Evolutionary conservation across 2,888 invertebrate species (phyloP).

Genomic region (Nycteola revayana): DNA sequence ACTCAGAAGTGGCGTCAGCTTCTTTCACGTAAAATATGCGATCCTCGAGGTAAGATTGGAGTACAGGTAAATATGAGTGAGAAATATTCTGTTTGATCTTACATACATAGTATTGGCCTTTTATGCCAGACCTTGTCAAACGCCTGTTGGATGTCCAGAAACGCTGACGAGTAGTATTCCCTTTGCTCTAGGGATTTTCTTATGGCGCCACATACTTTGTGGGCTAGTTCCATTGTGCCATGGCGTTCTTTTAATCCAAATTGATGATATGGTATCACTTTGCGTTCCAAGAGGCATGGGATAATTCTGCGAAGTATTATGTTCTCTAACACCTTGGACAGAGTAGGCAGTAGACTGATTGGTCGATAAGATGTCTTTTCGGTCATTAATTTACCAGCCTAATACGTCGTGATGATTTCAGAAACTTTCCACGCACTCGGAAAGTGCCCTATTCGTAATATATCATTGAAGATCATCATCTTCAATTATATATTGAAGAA

Average conservation of each 20-base stretch:
- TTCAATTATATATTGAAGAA: conserved; percentile 1
- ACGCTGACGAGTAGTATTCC: conserved; percentile 13
- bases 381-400: conserved; percentile 16
- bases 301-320: conserved; percentile 6
- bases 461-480: conserved; percentile 14
- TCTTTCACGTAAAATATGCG: no score
- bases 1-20: no score
- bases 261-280: conserved; percentile 19
- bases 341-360: conserved; percentile 16
- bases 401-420: conserved; percentile 18
- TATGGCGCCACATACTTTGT: conserved; percentile 13
- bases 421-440: conserved; percentile 21
- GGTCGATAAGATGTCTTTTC: conserved; percentile 18
- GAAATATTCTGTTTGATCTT: conserved; percentile 3
- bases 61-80: neutral
- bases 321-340: conserved; percentile 19
- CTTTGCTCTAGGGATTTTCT: conserved; percentile 14
- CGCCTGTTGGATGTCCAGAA: conserved; percentile 1
- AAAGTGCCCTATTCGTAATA: conserved; percentile 9
- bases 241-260: conserved; percentile 20
- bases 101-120: conserved; percentile 8
- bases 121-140: conserved; percentile 16
- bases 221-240: conserved; percentile 18
- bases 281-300: conserved; percentile 6
- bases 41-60: conserved; percentile 4